These are phyloP conservation scores for Lobophora halterata DNA, from an alignment of 2,888 invertebrate genomes.

Conservation along the genomic window DNA sequence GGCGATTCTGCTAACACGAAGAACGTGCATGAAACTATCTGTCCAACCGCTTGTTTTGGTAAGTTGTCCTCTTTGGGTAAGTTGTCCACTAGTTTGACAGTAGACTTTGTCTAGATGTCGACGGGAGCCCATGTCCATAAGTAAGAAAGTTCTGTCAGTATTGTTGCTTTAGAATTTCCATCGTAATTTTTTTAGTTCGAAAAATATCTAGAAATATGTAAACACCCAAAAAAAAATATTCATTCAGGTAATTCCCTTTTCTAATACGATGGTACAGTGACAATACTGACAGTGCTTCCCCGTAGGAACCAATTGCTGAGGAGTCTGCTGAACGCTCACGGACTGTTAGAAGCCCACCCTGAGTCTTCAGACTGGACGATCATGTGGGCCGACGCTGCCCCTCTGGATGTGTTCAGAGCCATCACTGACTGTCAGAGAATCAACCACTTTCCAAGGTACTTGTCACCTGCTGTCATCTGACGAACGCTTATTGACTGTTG, in stretches of 20 bases:
- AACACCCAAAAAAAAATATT: too few relatives aligned
- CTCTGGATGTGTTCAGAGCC: conserved; percentile 8
- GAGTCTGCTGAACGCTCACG: conserved; percentile 39
- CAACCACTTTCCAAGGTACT: conserved; percentile 15
- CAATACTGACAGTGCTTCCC: conserved; percentile 14
- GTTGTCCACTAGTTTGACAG: too few relatives aligned
- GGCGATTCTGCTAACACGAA: too few relatives aligned
- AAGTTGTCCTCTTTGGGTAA: too few relatives aligned
- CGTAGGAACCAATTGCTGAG: conserved; percentile 27
- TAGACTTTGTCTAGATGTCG: too few relatives aligned
- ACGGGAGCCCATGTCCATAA: not conserved
- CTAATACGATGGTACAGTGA: conserved; percentile 8
- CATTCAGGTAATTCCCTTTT: too few relatives aligned
- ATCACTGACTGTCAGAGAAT: conserved; percentile 5
- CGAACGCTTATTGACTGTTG: conserved; percentile 41
- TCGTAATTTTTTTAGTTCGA: too few relatives aligned
- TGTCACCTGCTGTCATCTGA: too few relatives aligned
- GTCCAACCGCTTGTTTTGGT: too few relatives aligned
- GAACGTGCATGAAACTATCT: too few relatives aligned
- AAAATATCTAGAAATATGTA: too few relatives aligned
- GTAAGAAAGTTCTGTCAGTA: conserved; percentile 10
- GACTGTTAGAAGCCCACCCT: conserved; percentile 29
- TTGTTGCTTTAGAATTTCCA: conserved; percentile 9
- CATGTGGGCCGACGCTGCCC: conserved; percentile 34
- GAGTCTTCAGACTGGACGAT: conserved; percentile 33